phyloP scores from a whole-genome alignment of 37 sponge, comb jelly and placozoan species.

The Axinella damicornis region DNA sequence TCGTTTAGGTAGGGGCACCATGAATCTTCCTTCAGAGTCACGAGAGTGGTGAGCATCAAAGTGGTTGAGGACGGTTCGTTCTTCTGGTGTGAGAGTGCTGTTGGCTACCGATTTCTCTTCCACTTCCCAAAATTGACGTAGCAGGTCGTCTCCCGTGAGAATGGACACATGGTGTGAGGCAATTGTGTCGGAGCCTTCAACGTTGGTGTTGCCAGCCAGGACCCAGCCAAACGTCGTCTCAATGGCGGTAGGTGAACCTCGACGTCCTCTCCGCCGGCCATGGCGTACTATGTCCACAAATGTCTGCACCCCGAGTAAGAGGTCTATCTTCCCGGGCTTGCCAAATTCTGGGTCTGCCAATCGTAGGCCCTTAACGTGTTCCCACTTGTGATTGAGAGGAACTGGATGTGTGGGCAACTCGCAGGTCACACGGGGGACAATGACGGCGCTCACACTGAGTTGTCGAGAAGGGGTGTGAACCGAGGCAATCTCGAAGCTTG shows the following conservation, averaged over 20 bases:
- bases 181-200: background rate
- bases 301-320: slow-evolving; percentile 31
- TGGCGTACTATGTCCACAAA: slow-evolving; percentile 35
- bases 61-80: slow-evolving; percentile 18
- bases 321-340: slow-evolving; percentile 44
- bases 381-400: slow-evolving; percentile 18
- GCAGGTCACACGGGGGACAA: slow-evolving; percentile 45
- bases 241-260: slow-evolving; percentile 28
- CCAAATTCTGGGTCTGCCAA: slow-evolving; percentile 47
- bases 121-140: slow-evolving; percentile 52
- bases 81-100: slow-evolving; percentile 28
- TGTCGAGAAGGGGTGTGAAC: background rate
- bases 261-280: slow-evolving; percentile 45
- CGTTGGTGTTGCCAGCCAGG: slow-evolving; percentile 14
- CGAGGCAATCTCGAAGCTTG: slow-evolving; percentile 22
- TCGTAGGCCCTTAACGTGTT: background rate
- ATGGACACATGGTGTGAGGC: background rate
- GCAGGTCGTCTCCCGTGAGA: slow-evolving; percentile 38
- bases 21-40: slow-evolving; percentile 26
- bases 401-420: slow-evolving; percentile 31
- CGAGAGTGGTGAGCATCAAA: slow-evolving; percentile 30
- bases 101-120: slow-evolving; percentile 23
- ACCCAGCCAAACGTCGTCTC: slow-evolving; percentile 56
- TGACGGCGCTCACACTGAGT: slow-evolving; percentile 34
- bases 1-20: slow-evolving; percentile 32